Conservation (phyloP, 2,797 vertebrate genomes). For the Xiphophorus birchmanni region DNA sequence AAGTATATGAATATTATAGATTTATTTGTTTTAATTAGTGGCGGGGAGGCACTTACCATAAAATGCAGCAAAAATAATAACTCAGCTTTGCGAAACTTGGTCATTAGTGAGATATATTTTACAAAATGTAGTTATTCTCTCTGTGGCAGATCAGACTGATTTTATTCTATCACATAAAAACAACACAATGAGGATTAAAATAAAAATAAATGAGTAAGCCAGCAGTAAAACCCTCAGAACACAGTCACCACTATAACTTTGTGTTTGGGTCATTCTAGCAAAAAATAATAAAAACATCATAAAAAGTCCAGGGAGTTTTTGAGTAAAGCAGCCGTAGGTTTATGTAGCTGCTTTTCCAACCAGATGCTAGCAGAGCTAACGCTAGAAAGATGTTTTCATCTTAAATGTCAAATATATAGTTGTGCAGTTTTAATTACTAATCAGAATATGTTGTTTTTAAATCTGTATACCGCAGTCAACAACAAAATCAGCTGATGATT, state of each 20-base stretch:
- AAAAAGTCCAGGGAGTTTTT: not conserved
- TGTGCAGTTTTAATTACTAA: too few species aligned
- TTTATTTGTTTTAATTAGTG: constrained; percentile 9
- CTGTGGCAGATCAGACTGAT: not conserved
- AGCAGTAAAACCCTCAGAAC: not conserved
- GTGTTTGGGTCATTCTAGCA: not conserved
- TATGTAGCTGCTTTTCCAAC: not conserved
- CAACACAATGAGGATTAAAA: not conserved
- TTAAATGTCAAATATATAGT: too few species aligned
- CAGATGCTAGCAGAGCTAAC: not conserved
- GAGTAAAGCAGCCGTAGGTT: not conserved
- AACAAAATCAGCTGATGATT: too few species aligned
- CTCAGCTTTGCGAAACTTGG: not conserved
- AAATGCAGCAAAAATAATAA: not conserved
- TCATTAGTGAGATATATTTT: not conserved
- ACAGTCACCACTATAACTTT: not conserved
- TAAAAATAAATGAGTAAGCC: not conserved
- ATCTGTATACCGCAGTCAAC: not conserved
- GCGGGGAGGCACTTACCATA: not conserved
- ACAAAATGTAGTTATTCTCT: not conserved
- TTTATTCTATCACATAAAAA: not conserved
- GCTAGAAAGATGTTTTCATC: not conserved
- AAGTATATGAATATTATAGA: not conserved
- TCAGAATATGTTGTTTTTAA: not conserved
- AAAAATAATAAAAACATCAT: not conserved